Base-by-base conservation (phyloP, 2,113 vertebrate species). In the Nannobrachium achirus region DNA sequence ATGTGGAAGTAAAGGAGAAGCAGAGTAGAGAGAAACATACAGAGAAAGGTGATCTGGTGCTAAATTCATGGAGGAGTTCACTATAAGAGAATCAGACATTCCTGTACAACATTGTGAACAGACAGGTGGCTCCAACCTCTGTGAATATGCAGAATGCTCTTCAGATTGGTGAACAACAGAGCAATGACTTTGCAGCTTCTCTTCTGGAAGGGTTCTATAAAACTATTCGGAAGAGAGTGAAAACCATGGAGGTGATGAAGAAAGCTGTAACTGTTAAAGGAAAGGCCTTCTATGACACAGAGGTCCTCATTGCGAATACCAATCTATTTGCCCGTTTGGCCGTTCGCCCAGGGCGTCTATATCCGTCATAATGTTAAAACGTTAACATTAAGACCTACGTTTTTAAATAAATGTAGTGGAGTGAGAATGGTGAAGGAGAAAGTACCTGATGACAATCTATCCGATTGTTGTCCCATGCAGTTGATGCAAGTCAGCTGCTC, bases 181-280 rank as follows among this genome's bases (percentile, higher is more conserved):
- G 48, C 46, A 50, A 63, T 10, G 48, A 51, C 51, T 51, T 50
- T 51, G 11, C 18, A 49, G 33, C 19, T 51, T 51, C 44, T 51
- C 48, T 63, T 63, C 48, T 14, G 15, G 25, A 63, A 48, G 13
- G 46, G 46, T 63, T 50, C 14, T 11, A 48, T 62, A 48, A 44
- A 44, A 14, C 45, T 19, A 44, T 45, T 56, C 19, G 14, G 19
- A 60, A 60, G 9, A 45, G 16, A 60, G 16, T 62, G 16, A 20
- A 25, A 64, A 64, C 62, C 48, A 64, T 64, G 62, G 45, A 64
- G 45, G 60, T 49, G 19, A 63, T 63, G 45, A 49, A 63, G 60
- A 63, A 63, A 63, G 44, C 60, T 33, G 8, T 63, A 18, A 48
- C 18, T 49, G 44, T 48, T 8, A 61, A 61, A 45, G 45, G 13